A percentile compares a stretch with the other conserved stretches of the same genome.
Evolutionary conservation across 2,113 vertebrate species (phyloP).

Genomic region (Anarhynchus alexandrinus): DNA sequence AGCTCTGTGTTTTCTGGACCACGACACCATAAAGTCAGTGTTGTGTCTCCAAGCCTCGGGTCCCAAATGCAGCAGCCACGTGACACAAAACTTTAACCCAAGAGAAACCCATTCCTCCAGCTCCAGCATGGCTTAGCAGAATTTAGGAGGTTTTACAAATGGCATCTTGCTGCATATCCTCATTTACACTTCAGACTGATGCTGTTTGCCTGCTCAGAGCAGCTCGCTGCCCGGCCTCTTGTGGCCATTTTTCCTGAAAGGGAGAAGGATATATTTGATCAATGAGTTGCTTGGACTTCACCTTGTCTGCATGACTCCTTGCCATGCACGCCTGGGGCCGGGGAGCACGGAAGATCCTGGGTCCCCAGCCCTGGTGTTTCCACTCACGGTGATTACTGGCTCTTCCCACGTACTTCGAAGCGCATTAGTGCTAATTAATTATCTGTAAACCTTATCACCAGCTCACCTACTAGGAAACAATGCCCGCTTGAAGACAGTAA

Average conservation of each 20-base stretch:
- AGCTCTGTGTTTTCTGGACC: neutral
- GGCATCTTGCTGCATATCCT: neutral
- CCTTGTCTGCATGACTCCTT: neutral
- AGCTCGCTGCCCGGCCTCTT: neutral
- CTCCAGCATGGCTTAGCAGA: neutral
- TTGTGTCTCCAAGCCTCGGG: neutral
- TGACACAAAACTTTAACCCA: neutral
- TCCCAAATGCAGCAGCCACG: neutral
- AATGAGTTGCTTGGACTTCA: neutral
- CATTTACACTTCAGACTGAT: neutral
- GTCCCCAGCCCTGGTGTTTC: neutral
- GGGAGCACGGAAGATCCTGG: neutral
- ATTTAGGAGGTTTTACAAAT: neutral
- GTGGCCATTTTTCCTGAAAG: neutral
- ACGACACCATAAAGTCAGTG: neutral
- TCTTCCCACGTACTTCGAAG: neutral
- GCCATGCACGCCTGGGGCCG: fast-evolving
- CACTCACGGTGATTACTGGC: neutral
- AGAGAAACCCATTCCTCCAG: neutral
- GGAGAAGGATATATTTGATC: neutral
- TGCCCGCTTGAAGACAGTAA: neutral
- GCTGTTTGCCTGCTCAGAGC: fast-evolving
- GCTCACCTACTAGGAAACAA: neutral
- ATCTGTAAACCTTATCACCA: neutral
- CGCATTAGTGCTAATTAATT: neutral